Conservation (phyloP, 2,113 vertebrate genomes). For the Carassius auratus region DNA sequence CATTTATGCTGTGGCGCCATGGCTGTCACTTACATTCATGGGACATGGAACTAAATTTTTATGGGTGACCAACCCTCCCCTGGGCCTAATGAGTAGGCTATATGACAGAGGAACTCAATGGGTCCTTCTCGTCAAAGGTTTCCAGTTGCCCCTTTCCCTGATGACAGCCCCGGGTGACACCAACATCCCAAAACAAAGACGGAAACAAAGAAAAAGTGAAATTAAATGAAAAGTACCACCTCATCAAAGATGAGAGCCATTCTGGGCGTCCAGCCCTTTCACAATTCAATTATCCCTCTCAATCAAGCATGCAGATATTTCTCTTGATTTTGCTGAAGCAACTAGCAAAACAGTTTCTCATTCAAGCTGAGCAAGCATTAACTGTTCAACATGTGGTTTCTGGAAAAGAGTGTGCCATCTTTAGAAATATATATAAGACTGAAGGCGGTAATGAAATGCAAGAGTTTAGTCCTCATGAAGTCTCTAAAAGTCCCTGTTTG, state of each 20-base stretch:
- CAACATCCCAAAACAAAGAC: not conserved
- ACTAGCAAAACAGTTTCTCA: constrained; percentile 14
- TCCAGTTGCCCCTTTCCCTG: not conserved
- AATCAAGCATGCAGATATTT: constrained; percentile 44
- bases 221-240: not conserved
- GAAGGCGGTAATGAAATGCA: not conserved
- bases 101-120: not conserved
- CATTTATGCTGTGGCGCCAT: constrained; percentile 68
- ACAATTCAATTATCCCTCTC: constrained; percentile 61
- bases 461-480: constrained; percentile 41
- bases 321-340: not conserved
- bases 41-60: not conserved
- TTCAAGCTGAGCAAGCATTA: not conserved
- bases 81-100: not conserved
- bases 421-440: not conserved
- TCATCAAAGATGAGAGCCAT: constrained; percentile 3
- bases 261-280: constrained; percentile 20
- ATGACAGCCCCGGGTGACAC: not conserved
- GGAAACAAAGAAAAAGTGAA: not conserved
- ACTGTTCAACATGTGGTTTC: constrained; percentile 38
- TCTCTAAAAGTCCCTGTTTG: constrained; percentile 33
- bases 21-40: not conserved
- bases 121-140: not conserved
- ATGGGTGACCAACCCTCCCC: constrained; percentile 3
- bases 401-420: not conserved